These are phyloP conservation scores for Pseudorhiza aurosa DNA, from an alignment of 30 jellyfish, hydroid and myxozoan species.

Conservation along the genomic window DNA sequence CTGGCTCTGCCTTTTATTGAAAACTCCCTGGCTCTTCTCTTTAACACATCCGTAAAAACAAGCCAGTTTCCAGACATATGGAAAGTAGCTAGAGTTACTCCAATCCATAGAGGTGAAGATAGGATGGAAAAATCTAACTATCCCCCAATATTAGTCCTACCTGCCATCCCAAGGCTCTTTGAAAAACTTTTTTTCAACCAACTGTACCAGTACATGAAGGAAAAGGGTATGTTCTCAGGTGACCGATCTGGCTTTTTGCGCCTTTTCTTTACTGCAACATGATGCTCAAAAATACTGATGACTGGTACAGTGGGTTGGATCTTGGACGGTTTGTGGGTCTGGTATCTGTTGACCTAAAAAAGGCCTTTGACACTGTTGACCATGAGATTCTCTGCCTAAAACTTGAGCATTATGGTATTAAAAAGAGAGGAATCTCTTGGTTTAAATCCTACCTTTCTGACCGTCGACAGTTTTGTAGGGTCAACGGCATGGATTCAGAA, in stretches of 20 bases:
- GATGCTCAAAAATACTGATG: neutral
- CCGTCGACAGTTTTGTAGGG: slow-evolving; percentile 6
- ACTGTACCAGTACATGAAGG: neutral
- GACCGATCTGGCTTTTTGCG: slow-evolving; percentile 5
- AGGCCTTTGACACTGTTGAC: neutral
- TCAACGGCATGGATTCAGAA: neutral
- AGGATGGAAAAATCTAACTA: neutral
- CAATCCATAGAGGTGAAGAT: too few species aligned
- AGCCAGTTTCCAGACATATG: too few species aligned
- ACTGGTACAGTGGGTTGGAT: neutral
- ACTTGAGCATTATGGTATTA: neutral
- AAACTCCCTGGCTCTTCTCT: too few species aligned
- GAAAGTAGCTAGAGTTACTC: too few species aligned
- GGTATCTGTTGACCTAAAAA: slow-evolving; percentile 9
- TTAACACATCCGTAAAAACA: too few species aligned
- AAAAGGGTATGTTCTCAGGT: neutral
- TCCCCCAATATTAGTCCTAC: neutral
- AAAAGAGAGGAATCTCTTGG: neutral
- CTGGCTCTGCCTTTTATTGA: too few species aligned
- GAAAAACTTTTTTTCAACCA: slow-evolving; percentile 6
- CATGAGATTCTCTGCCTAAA: neutral
- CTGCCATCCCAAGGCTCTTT: slow-evolving; percentile 8
- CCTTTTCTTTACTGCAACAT: slow-evolving; percentile 13
- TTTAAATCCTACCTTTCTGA: neutral
- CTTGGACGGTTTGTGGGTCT: neutral